phyloP scores from a whole-genome alignment of 1,140 invertebrate species.

The Cecropterus lyciades region DNA sequence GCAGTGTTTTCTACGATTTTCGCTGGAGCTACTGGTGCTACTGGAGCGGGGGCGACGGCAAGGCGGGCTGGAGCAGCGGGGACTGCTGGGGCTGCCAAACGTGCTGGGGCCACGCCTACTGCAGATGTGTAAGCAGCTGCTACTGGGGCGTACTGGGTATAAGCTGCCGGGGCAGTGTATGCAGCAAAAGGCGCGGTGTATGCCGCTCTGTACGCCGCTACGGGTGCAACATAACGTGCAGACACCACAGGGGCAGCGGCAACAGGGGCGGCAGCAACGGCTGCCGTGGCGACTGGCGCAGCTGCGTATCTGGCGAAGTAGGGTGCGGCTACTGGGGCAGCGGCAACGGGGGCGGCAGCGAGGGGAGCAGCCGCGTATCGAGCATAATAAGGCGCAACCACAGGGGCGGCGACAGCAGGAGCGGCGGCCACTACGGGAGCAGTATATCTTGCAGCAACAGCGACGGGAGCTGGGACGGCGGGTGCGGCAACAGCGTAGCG shows the following conservation, averaged over 20 bases:
- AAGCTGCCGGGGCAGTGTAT: slow-evolving; percentile 36
- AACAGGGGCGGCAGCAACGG: slow-evolving; percentile 4
- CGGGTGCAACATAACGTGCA: slow-evolving; percentile 42
- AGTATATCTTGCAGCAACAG: slow-evolving; percentile 42
- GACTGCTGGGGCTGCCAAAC: slow-evolving; percentile 38
- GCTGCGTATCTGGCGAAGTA: slow-evolving; percentile 47
- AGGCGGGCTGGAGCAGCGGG: slow-evolving; percentile 41
- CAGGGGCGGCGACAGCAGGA: slow-evolving; percentile 30
- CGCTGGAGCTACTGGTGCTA: slow-evolving; percentile 52
- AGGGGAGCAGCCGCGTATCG: slow-evolving; percentile 40
- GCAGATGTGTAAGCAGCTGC: slow-evolving; percentile 37
- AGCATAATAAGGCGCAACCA: slow-evolving; percentile 36
- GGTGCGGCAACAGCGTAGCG: slow-evolving; percentile 44
- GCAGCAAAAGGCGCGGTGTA: slow-evolving; percentile 41
- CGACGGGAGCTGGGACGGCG: slow-evolving; percentile 34
- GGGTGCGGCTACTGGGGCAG: slow-evolving; percentile 37
- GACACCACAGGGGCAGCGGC: slow-evolving; percentile 38
- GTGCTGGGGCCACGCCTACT: slow-evolving; percentile 15
- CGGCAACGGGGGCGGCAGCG: slow-evolving; percentile 34
- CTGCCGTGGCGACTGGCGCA: slow-evolving; percentile 44
- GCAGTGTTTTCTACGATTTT: slow-evolving; percentile 58
- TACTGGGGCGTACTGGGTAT: neutral
- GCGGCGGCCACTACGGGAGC: slow-evolving; percentile 47
- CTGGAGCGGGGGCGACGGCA: slow-evolving; percentile 40
- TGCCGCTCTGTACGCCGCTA: slow-evolving; percentile 31